phyloP scores from a whole-genome alignment of 2,113 vertebrate species.

The Rhabdomys dilectus region DNA sequence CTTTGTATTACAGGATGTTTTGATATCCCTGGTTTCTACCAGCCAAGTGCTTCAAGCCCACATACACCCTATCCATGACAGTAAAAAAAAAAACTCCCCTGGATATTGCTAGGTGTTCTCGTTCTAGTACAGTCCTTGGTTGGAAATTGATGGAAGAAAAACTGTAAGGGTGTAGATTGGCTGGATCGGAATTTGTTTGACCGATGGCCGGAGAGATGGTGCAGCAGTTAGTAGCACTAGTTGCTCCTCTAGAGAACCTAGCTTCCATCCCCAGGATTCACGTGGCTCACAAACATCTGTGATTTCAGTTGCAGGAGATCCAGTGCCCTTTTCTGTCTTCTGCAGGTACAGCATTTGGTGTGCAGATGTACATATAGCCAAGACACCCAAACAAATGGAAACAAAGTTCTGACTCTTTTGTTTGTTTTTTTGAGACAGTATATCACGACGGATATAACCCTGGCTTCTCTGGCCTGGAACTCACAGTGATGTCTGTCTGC shows the following conservation, averaged over 20 bases:
- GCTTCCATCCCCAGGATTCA: not conserved
- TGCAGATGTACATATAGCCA: not conserved
- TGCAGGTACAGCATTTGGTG: not conserved
- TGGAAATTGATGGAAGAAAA: not conserved
- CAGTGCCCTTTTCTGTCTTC: not conserved
- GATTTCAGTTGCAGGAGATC: not conserved
- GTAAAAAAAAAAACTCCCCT: not conserved
- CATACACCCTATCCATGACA: not conserved
- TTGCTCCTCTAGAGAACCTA: not conserved
- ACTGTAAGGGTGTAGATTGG: not conserved
- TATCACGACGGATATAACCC: not conserved
- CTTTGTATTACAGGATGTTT: not conserved
- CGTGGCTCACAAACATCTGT: not conserved
- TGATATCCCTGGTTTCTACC: not conserved
- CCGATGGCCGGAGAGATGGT: not conserved
- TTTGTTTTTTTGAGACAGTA: not conserved
- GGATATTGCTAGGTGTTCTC: not conserved
- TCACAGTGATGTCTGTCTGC: not conserved
- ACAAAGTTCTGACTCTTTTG: not conserved
- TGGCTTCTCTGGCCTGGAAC: not conserved
- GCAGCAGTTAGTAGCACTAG: not conserved
- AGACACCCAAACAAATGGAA: not conserved
- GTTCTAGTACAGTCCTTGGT: not conserved
- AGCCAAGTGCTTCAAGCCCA: too few species aligned
- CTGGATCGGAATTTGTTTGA: not conserved